phyloP scores from a whole-genome alignment of 37 sponge, comb jelly and placozoan genomes.

The Cladorhizidae sp. region DNA sequence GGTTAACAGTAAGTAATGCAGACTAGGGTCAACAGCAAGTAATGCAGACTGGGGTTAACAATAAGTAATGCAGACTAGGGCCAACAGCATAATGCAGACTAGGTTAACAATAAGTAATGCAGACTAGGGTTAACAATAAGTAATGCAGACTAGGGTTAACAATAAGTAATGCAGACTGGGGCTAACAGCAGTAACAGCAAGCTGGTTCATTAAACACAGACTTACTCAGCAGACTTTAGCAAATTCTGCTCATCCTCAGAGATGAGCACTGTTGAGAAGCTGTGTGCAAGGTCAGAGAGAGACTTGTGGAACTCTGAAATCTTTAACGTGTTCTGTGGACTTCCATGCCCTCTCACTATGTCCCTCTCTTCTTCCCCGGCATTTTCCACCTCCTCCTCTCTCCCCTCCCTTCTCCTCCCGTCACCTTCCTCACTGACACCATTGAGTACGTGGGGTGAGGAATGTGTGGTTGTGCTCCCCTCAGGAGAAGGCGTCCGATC shows the following conservation, averaged over 20 bases:
- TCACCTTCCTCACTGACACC: background rate
- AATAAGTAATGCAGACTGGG: too few species aligned
- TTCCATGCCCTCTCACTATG: background rate
- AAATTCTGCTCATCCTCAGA: conserved; percentile 55
- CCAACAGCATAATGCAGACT: too few species aligned
- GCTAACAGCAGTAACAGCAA: too few species aligned
- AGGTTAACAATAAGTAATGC: too few species aligned
- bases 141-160: too few species aligned
- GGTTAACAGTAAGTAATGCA: too few species aligned
- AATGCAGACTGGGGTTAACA: too few species aligned
- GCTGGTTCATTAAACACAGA: too few species aligned
- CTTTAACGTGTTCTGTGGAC: conserved; percentile 12
- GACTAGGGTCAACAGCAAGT: too few species aligned
- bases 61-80: too few species aligned
- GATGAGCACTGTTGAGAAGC: conserved; percentile 39
- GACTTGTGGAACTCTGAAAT: conserved; percentile 20
- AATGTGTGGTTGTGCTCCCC: background rate
- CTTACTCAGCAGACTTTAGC: conserved; percentile 54
- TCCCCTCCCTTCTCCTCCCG: background rate
- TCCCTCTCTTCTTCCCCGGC: background rate
- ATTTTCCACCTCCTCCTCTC: background rate
- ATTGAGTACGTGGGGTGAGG: background rate
- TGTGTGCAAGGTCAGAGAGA: conserved; percentile 1
- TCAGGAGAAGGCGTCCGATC: background rate
- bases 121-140: too few species aligned